Base-by-base conservation (phyloP, 30 jellyfish, hydroid and myxozoan genomes). In the Pelagia noctiluca region DNA sequence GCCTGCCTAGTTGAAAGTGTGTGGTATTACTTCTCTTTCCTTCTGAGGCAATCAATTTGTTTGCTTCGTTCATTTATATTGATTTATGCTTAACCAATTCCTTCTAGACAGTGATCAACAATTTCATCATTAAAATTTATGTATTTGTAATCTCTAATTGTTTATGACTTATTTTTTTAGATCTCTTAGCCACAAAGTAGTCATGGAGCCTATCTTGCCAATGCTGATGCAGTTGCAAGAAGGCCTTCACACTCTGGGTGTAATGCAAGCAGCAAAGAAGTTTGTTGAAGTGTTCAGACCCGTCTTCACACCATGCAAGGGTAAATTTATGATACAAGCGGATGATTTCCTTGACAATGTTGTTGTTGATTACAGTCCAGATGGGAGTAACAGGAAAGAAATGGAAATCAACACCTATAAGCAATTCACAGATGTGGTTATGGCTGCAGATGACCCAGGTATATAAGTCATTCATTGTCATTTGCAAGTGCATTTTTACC, bases 371-470 rank as follows among this genome's bases (percentile, higher is more conserved):
- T 42, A 42, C 57, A 42, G 57, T 42, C 57, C 57, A 42, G 57
- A 42, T 42, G 57, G 57, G 57, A 42, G 57, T 16, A 42, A 42
- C 57, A 42, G 57, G 57, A 42, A 42, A 16, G 57, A 42, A 16
- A 42, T 42, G 57, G 57, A 42, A 42, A 42, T 42, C 57, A 42
- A 42, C 16, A 42, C 57, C 57, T 42, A 42, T 42, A 42, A 42
- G 57, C 16, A 8, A 5, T 42, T 42, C 57, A 42, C 57, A 42
- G 57, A 42, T 42, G 57, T 42, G 57, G 57, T 42, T 42, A 5
- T 42, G 57, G 57, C 57, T 42, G 57, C 57, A 42, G 57, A 42
- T 42, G 57, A 42, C 12, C 57, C 57, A 42, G 57, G 57, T 42
- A n/a, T n/a, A n/a, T n/a, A 5, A 42, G 57, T 42, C 57, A 42